Conservation (phyloP, 1,140 invertebrate genomes). For the Danaus plexippus region DNA sequence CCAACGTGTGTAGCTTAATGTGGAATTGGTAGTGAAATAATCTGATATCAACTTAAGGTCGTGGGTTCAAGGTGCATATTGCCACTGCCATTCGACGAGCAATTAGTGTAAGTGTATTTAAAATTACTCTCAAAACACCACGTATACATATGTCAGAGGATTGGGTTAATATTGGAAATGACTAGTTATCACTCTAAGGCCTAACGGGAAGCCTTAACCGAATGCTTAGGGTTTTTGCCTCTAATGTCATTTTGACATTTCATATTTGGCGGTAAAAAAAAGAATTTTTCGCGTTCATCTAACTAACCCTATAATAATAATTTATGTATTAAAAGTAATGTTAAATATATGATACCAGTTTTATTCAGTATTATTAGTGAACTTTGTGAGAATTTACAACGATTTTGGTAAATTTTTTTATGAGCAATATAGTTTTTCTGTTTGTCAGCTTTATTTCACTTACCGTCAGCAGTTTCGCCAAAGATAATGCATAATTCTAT, state of each 20-base stretch:
- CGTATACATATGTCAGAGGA: constrained; percentile 20
- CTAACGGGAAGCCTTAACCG: no score
- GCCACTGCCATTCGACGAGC: constrained; percentile 48
- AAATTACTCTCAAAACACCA: constrained; percentile 45
- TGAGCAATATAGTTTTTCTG: constrained; percentile 36
- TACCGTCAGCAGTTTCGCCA: constrained; percentile 67
- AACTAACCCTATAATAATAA: constrained; percentile 32
- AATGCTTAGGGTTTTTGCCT: no score
- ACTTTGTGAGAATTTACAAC: constrained; percentile 68
- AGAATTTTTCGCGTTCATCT: constrained; percentile 34
- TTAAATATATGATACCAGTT: constrained; percentile 53
- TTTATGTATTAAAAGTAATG: constrained; percentile 24
- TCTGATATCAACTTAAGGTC: constrained; percentile 28
- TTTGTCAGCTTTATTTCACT: constrained; percentile 37
- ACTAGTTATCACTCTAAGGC: no score
- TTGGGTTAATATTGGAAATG: not conserved
- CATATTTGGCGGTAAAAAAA: not conserved
- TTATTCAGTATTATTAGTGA: constrained; percentile 63
- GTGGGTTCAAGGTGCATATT: constrained; percentile 48
- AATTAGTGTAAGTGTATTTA: constrained; percentile 12
- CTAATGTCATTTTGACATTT: not conserved
- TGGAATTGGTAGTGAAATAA: constrained; percentile 40
- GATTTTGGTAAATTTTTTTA: constrained; percentile 55
- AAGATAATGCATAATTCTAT: constrained; percentile 69
- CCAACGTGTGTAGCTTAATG: constrained; percentile 44